Base-by-base conservation (phyloP, 2,113 vertebrate genomes). In the Apteryx mantelli region DNA sequence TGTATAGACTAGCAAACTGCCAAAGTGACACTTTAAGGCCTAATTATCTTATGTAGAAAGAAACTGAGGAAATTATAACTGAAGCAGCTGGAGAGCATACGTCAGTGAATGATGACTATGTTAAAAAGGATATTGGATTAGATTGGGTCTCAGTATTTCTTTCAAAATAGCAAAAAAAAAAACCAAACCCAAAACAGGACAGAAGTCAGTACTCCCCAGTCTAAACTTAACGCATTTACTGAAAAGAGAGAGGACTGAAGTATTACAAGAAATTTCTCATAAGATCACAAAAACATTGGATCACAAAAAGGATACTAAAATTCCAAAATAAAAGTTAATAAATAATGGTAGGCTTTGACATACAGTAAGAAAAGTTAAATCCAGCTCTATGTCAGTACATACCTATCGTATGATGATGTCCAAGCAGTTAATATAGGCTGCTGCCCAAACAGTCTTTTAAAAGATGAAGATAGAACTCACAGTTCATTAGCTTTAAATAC, bases 11-110 rank as follows among this genome's bases (percentile, higher is more conserved):
- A 80, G 15, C 32, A 80, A 89, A 42, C 46, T 86, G 46, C 15
- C 84, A 11, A 89, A 86, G 63, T 83, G 85, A 66, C 34, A 63
- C 63, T 93, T 91, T 89, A 86, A 64, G 25, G 13, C 50, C 9
- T 83, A 63, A 70, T 88, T 91, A 69, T 82, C 22, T 93, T 70
- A 52, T 7, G 21, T 5, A 5, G 32, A 70, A 80, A 91, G 40
- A 86, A 95, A 89, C 48, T 19, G 25, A 77, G 52, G 28, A 83
- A 93, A 58, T 80, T 79, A 34, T 11, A 71, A 40, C 38, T 61
- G 28, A 93, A 82, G 44, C 28, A 55, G 38, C 66, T 88, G 30
- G 46, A 53, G 36, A 88, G 69, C 22, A 8, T 58, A n/a, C 53
- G 36, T 60, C 58, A 50, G 10, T 73, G 78, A 87, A 87, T 81